Base-by-base conservation (phyloP, 1,140 invertebrate genomes). In the Neodiprion fabricii region DNA sequence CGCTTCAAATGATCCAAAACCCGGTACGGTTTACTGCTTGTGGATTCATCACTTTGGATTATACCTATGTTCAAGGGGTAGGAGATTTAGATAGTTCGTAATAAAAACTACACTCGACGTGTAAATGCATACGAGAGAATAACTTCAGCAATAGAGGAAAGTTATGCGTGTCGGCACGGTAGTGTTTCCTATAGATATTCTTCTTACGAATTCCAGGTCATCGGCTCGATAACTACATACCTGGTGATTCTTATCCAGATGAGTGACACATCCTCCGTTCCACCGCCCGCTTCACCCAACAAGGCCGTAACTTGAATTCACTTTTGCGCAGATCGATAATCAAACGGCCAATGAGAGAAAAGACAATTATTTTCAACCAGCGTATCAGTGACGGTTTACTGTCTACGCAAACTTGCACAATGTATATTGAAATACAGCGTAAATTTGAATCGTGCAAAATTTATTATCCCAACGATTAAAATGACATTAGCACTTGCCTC, bases 201-300 rank as follows among this genome's bases (percentile, higher is more conserved):
- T 12, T 49, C 67, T 71, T 21, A 73, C 49, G 61, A 70, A 53
- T 90, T 89, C 49, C 83, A 93, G 92, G 87, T 92, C 11, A 86
- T 90, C 1, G 91, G 90, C 12, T 91, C 92, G 9, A 91, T 93
- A 17, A 91, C 91, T 2, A 93, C 92, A 0, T 93, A 93, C 80
- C 80, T 93, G 77, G 91, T 92, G 0, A 92, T 92, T 76, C 82
- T 92, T 17, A 91, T 92, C 80, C 91, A 92, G 78, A 91, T 92
- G 28, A 61, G 53, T 40, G 28, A 40, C 28, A 61, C 53, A 9
- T 17, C 53, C 53, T 7, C 53, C 53, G 11, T 17, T 61, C 3
- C 53, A 17, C 53, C 53, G n/a, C 5, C 53, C 53, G 4, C 53
- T 40, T 40, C 28, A 40, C 28, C 28, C 2, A 4, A 40, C 28